Percentiles rank a stretch among this genome's conserved stretches.
Conservation (phyloP, 2,113 vertebrate species). For the Urocitellus parryii region DNA sequence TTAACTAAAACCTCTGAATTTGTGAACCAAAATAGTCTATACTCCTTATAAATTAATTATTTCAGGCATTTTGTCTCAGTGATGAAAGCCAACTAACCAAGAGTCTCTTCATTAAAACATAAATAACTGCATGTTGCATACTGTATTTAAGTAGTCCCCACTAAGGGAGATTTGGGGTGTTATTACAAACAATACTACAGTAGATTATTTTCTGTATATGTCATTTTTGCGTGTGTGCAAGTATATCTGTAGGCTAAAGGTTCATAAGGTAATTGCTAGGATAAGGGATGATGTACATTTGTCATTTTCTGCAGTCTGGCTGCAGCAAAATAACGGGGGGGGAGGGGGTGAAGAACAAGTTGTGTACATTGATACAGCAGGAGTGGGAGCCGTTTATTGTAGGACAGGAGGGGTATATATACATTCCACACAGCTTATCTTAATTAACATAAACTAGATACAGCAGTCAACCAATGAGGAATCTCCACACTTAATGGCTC, state of each 20-base stretch:
- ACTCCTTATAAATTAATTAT: neutral
- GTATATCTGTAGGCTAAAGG: neutral
- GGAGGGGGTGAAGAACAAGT: no score
- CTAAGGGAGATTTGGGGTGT: neutral
- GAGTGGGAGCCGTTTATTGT: no score
- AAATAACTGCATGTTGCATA: neutral
- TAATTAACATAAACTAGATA: no score
- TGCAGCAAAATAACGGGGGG: no score
- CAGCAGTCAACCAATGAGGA: no score
- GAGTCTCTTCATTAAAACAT: neutral
- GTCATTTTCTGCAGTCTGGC: neutral
- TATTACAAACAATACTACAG: neutral
- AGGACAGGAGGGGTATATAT: no score
- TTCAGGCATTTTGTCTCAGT: neutral
- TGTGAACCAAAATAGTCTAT: no score
- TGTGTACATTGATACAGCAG: no score
- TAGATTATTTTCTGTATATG: neutral
- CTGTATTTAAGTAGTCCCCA: neutral
- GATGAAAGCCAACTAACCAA: no score
- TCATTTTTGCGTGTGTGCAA: neutral
- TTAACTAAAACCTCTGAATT: neutral
- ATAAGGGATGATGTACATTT: neutral
- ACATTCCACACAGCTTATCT: no score
- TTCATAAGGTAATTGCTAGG: neutral
- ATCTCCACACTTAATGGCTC: no score